Conservation (phyloP, 2,888 invertebrate genomes). For the Sphecodes monilicornis region DNA sequence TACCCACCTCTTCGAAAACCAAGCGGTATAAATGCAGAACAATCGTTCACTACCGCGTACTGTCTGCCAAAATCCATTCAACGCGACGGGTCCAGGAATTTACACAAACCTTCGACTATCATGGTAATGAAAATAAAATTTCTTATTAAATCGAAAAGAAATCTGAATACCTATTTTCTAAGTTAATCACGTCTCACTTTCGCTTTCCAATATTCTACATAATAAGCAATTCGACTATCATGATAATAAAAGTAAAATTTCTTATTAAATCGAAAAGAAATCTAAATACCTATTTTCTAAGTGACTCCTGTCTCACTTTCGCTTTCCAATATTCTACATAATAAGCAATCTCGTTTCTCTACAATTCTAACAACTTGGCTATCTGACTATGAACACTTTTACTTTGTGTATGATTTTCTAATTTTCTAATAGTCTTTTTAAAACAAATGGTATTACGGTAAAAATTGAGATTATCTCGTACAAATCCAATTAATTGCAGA, state of each 20-base stretch:
- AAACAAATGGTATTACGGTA: too few species aligned
- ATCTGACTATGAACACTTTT: background rate
- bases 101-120: background rate
- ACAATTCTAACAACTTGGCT: background rate
- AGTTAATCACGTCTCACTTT: background rate
- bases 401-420: too few species aligned
- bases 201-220: background rate
- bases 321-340: background rate
- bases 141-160: background rate
- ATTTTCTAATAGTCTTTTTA: too few species aligned
- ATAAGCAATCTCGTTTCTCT: background rate
- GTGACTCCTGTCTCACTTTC: background rate
- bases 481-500: constrained; percentile 46
- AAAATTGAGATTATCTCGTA: background rate
- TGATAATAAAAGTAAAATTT: constrained; percentile 23
- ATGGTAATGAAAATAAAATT: constrained; percentile 23
- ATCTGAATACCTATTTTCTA: background rate
- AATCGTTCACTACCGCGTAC: constrained; percentile 27
- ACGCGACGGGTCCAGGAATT: constrained; percentile 12
- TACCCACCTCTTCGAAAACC: constrained; percentile 64
- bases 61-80: constrained; percentile 24
- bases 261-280: background rate
- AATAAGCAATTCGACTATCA: background rate
- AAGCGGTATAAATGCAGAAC: constrained; percentile 68
- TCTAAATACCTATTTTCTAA: background rate